A percentile compares a stretch with the other conserved stretches of the same genome.
phyloP scores from a whole-genome alignment of 2,888 invertebrate genomes.

The Spilarctia lutea region DNA sequence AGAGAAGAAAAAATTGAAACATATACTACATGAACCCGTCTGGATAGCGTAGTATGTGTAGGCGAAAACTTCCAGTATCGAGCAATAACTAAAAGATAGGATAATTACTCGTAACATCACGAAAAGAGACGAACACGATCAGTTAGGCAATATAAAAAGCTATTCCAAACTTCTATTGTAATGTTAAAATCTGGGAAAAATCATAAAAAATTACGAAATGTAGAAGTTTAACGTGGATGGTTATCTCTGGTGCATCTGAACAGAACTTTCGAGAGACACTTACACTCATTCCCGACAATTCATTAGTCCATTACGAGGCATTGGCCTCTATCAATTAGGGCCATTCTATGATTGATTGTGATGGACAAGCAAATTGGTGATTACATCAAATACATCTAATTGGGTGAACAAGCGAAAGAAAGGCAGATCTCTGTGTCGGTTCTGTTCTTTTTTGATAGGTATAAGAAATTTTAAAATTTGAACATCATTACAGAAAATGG shows the following conservation, averaged over 20 bases:
- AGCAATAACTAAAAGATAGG: no score
- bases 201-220: not conserved
- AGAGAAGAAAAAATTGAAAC: no score
- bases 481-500: not conserved
- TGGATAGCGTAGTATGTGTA: no score
- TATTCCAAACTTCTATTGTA: no score
- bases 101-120: no score
- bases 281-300: not conserved
- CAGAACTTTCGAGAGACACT: not conserved
- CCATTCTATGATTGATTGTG: constrained; percentile 16
- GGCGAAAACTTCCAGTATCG: no score
- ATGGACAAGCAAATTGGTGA: constrained; percentile 15
- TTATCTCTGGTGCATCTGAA: not conserved
- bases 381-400: not conserved
- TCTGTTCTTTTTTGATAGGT: not conserved
- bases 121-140: no score
- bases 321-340: constrained; percentile 15
- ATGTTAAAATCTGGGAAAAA: no score
- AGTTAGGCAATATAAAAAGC: no score
- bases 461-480: not conserved
- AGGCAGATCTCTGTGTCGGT: not conserved
- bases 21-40: no score
- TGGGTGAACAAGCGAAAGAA: constrained; percentile 9
- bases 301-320: constrained; percentile 8
- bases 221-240: not conserved